Conservation (phyloP, 1,140 invertebrate genomes). For the Heliconius congener region DNA sequence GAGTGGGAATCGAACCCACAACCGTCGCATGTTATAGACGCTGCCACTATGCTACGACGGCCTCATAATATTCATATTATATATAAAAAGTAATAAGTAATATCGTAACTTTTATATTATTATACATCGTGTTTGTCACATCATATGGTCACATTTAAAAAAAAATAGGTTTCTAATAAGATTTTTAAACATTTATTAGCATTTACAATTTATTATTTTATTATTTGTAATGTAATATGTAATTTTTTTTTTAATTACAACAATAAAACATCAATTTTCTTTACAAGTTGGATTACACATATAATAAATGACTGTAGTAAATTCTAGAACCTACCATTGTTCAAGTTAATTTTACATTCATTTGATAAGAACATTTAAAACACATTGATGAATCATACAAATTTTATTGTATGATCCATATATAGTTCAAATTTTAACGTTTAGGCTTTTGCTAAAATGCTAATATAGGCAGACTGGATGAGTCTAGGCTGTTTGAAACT, state of each 20-base stretch:
- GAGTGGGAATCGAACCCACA: too few relatives aligned
- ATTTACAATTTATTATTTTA: neutral
- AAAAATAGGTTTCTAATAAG: neutral
- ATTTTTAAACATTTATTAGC: conserved; percentile 7
- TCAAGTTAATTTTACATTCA: neutral
- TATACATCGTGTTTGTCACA: neutral
- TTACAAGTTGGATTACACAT: neutral
- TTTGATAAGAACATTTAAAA: conserved; percentile 1
- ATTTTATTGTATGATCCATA: neutral
- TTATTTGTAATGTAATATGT: neutral
- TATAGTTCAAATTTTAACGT: neutral
- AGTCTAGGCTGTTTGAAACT: conserved; percentile 12
- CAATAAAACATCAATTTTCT: neutral
- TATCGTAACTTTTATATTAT: neutral
- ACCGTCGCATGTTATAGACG: too few relatives aligned
- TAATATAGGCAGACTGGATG: conserved; percentile 33
- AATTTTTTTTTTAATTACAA: conserved; percentile 3
- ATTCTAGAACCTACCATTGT: neutral
- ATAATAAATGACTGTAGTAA: conserved; percentile 1
- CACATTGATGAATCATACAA: neutral
- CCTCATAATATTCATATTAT: too few relatives aligned
- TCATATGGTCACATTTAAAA: neutral
- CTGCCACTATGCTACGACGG: too few relatives aligned
- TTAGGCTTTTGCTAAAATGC: conserved; percentile 39
- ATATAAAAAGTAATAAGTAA: neutral